Percentiles rank a stretch among this genome's conserved stretches.
Conservation (phyloP, 1,140 invertebrate species). For the Adelges cooleyi region DNA sequence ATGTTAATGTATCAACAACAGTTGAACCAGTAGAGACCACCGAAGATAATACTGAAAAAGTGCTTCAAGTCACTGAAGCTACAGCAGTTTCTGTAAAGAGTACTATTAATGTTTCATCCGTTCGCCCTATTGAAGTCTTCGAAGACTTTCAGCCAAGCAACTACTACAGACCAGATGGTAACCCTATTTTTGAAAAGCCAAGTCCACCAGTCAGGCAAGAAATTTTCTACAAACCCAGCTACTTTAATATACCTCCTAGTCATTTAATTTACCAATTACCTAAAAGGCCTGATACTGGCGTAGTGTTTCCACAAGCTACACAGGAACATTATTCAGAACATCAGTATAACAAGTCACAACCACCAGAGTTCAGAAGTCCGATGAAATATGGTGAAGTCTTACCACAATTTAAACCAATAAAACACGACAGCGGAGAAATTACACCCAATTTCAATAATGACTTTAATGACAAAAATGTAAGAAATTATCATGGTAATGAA, state of each 20-base stretch:
- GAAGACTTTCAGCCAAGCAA: conserved; percentile 12
- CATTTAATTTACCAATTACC: neutral
- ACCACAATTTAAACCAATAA: neutral
- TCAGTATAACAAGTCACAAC: neutral
- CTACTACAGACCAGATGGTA: neutral
- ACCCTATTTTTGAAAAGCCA: conserved; percentile 1
- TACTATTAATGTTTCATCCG: neutral
- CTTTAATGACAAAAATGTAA: neutral
- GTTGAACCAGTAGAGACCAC: too few species aligned
- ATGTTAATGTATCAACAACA: neutral
- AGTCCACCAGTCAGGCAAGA: neutral
- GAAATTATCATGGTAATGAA: neutral
- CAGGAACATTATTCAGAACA: neutral
- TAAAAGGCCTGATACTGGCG: neutral
- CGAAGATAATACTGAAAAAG: neutral
- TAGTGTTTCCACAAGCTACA: neutral
- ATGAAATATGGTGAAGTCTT: neutral
- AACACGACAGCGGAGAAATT: neutral
- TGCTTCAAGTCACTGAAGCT: neutral
- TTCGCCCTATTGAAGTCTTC: neutral
- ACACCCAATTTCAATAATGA: neutral
- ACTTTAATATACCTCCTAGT: neutral
- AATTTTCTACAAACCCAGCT: neutral
- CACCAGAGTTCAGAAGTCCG: neutral
- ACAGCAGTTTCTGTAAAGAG: neutral